Evolutionary conservation across 37 sponge, comb jelly and placozoan genomes (phyloP).

Genomic region (Amphimedon queenslandica): DNA sequence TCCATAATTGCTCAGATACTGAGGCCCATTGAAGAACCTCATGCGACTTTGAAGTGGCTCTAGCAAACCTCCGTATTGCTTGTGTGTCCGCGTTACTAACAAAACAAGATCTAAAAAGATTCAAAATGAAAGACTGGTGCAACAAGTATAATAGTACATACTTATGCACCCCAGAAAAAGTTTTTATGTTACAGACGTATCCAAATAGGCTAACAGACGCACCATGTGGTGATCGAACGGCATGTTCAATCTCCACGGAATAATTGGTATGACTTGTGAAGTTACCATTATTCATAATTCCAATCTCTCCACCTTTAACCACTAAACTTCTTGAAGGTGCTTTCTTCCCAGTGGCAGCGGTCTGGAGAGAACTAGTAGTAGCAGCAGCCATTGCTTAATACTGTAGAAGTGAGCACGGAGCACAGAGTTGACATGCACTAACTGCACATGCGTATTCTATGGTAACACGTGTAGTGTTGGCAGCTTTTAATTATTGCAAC

Average conservation of each 20-base stretch:
- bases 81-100: neutral
- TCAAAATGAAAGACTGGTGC: neutral
- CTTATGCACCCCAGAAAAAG: neutral
- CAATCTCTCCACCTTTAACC: conserved; percentile 1
- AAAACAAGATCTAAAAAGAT: neutral
- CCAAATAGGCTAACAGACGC: no score
- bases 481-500: no score
- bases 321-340: no score
- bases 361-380: no score
- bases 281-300: conserved; percentile 4
- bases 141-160: neutral
- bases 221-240: no score
- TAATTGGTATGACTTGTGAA: conserved; percentile 13
- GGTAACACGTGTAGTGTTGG: no score
- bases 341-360: no score
- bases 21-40: no score
- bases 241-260: neutral
- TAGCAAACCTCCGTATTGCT: neutral
- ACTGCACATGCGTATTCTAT: no score
- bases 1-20: no score
- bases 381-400: neutral
- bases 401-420: neutral
- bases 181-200: neutral
- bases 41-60: no score
- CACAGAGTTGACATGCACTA: neutral